A percentile compares a stretch with the other conserved stretches of the same genome.
phyloP scores from a whole-genome alignment of 2,113 vertebrate species.

The Larimichthys polyactis region DNA sequence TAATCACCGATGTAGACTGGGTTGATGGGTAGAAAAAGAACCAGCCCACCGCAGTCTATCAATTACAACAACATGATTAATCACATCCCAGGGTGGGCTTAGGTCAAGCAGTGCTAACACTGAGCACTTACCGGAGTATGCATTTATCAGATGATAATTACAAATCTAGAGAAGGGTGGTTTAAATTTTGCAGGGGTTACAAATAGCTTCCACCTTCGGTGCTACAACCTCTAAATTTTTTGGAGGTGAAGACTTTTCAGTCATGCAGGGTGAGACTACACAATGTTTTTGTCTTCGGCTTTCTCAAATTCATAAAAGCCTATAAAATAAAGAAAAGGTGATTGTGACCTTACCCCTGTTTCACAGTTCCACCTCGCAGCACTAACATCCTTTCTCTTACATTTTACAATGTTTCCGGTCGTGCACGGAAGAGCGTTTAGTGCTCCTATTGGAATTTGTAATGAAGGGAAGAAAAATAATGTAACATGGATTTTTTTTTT shows the following conservation, averaged over 20 bases:
- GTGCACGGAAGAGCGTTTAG: no score
- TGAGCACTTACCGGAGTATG: slow-evolving; percentile 9
- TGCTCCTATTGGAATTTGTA: no score
- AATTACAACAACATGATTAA: slow-evolving; percentile 52
- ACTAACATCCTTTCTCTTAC: no score
- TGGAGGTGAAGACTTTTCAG: neutral
- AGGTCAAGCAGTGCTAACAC: slow-evolving; percentile 43
- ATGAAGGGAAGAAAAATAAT: no score
- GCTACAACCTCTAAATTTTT: neutral
- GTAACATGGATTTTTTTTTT: no score
- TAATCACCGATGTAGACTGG: slow-evolving; percentile 33
- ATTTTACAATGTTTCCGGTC: no score
- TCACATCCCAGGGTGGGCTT: slow-evolving; percentile 11
- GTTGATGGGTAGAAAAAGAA: slow-evolving; percentile 37
- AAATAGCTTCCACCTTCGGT: neutral
- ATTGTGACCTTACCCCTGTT: no score
- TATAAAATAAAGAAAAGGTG: no score
- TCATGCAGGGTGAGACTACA: no score
- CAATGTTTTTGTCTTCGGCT: no score
- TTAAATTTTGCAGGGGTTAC: neutral
- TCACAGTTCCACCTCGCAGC: no score
- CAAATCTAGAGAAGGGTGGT: slow-evolving; percentile 1
- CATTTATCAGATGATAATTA: slow-evolving; percentile 52
- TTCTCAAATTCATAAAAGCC: no score
- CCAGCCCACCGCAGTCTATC: slow-evolving; percentile 27